A percentile compares a stretch with the other conserved stretches of the same genome.
Conservation (phyloP, 2,888 invertebrate species). For the Azorinus chamasolen region DNA sequence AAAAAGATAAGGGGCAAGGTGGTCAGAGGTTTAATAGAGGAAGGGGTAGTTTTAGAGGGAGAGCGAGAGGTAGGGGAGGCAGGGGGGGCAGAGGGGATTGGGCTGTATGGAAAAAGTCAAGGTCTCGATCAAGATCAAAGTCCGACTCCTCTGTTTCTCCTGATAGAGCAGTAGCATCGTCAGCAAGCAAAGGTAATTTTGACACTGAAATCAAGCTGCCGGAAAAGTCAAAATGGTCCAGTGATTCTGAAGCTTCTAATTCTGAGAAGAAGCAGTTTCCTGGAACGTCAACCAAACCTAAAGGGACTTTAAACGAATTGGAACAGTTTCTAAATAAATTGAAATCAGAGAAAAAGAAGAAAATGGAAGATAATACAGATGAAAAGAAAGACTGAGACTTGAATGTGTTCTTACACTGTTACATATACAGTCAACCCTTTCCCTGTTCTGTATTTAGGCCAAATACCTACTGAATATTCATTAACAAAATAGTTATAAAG, state of each 20-base stretch:
- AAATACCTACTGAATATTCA: no score
- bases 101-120: conserved; percentile 7
- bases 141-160: neutral
- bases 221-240: no score
- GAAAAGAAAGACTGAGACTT: no score
- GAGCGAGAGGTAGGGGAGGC: neutral
- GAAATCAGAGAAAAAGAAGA: conserved; percentile 45
- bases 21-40: neutral
- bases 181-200: neutral
- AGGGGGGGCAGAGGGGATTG: no score
- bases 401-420: no score
- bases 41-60: no score
- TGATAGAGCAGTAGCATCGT: neutral
- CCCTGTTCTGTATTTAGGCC: no score
- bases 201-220: no score
- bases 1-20: neutral
- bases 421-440: no score
- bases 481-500: no score
- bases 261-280: neutral
- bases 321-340: conserved; percentile 39
- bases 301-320: conserved; percentile 42
- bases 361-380: neutral
- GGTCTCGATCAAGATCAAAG: conserved; percentile 23
- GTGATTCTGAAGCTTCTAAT: neutral
- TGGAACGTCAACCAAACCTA: neutral